Evolutionary conservation across 2,888 invertebrate species (phyloP).

Genomic region (Gari tellinella): DNA sequence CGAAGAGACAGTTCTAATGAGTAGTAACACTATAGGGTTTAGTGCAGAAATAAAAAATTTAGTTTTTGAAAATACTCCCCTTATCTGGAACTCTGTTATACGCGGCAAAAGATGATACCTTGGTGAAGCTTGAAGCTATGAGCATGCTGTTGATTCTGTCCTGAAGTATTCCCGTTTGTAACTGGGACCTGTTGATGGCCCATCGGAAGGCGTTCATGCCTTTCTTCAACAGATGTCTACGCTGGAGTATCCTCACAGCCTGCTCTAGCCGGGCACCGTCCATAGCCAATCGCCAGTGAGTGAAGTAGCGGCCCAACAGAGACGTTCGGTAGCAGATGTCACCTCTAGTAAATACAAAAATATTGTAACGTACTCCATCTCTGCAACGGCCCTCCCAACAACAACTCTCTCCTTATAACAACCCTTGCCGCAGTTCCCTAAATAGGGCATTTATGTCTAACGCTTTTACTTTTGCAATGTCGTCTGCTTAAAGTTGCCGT

Average conservation of each 20-base stretch:
- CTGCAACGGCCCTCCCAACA: too few species aligned
- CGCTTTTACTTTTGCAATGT: too few species aligned
- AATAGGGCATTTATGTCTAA: too few species aligned
- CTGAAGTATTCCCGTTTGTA: constrained; percentile 69
- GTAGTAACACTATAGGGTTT: too few species aligned
- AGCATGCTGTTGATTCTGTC: constrained; percentile 59
- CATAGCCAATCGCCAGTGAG: constrained; percentile 59
- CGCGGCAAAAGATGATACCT: too few species aligned
- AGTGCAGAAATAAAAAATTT: too few species aligned
- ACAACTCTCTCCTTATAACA: too few species aligned
- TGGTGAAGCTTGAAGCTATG: constrained; percentile 61
- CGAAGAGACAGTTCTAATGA: too few species aligned
- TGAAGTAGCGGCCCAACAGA: constrained; percentile 58
- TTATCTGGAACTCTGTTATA: too few species aligned
- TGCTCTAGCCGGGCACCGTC: constrained; percentile 51
- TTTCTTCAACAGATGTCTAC: constrained; percentile 69
- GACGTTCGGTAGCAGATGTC: constrained; percentile 61
- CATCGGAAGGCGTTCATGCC: constrained; percentile 75
- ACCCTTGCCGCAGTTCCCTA: too few species aligned
- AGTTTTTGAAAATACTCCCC: not conserved
- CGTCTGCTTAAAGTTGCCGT: too few species aligned
- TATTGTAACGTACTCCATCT: too few species aligned
- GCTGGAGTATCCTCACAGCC: constrained; percentile 59
- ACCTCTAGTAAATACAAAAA: constrained; percentile 56
- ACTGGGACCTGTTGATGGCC: constrained; percentile 74